Percentiles rank a stretch among this genome's conserved stretches.
Evolutionary conservation across 1,140 invertebrate species (phyloP).

Genomic region (Temnothorax nylanderi): DNA sequence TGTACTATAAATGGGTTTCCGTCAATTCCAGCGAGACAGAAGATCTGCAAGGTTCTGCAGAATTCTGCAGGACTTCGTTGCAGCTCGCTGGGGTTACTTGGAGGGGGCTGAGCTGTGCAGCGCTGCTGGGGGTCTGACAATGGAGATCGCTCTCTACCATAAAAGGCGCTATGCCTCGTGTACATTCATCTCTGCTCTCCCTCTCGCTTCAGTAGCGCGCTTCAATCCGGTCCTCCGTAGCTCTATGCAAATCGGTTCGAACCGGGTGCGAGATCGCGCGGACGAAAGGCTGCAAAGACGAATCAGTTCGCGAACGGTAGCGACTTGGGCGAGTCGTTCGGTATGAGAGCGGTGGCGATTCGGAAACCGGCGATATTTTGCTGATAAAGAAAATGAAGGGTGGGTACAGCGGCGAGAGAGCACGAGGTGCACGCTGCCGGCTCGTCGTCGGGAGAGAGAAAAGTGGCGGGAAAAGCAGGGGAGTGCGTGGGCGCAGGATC

Average conservation of each 20-base stretch:
- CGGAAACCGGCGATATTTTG: constrained; percentile 16
- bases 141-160: constrained; percentile 74
- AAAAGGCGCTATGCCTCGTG: constrained; percentile 65
- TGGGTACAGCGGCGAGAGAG: background rate
- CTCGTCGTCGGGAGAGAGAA: constrained; percentile 36
- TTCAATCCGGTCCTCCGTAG: constrained; percentile 73
- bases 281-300: constrained; percentile 30
- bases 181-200: constrained; percentile 19
- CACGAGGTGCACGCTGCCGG: constrained; percentile 28
- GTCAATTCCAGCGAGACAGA: constrained; percentile 20
- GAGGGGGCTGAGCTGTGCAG: constrained; percentile 74
- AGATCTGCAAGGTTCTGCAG: constrained; percentile 61
- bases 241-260: constrained; percentile 84
- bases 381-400: constrained; percentile 2
- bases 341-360: background rate
- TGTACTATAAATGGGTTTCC: constrained; percentile 21
- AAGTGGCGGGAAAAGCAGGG: constrained; percentile 80
- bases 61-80: constrained; percentile 68
- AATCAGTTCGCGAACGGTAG: constrained; percentile 68
- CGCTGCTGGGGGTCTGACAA: constrained; percentile 84
- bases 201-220: constrained; percentile 78
- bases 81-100: constrained; percentile 51
- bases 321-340: constrained; percentile 28
- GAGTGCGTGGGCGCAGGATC: constrained; percentile 81
- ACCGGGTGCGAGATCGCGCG: constrained; percentile 49